Base-by-base conservation (phyloP, 2,888 invertebrate genomes). In the Salticus scenicus region DNA sequence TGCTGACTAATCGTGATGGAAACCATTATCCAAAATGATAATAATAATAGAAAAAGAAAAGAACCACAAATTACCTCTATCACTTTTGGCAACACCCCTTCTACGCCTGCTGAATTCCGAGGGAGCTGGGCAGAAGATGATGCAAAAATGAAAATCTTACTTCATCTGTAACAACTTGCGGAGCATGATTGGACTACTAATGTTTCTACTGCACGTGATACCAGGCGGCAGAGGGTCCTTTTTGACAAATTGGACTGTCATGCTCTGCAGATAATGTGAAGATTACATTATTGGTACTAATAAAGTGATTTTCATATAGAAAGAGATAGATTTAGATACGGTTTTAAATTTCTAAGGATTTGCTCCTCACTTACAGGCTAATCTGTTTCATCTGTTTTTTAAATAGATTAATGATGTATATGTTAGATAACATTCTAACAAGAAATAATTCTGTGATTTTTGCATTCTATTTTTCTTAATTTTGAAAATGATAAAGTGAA, bases 181-280 rank as follows among this genome's bases (percentile, higher is more conserved):
- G 73, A 0, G 63, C 77, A 64, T 84, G 83, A 84, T 73, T 57
- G 41, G 77, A 63, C 77, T 84, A 57, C 72, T 84, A 84, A 84
- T 84, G 41, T 67, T 33, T 33, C 20, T 27, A 8, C 12, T 2
- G 64, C 17, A 71, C 63, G 70, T 75, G 75, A 42, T 41, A 14
- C 17, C 7, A n/a, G 24, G 20, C 27, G 24, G 37, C 30, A 30
- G 63, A 33, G 57, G 20, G 67, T 72, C 31, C 1, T 67, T 57
- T 72, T 41, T 77, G 83, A 84, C 83, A 84, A 84, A 84, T 84
- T 77, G 73, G 77, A 66, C 77, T 84, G 83, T 77, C 83, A 84
- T 73, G 77, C 57, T 5, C 27, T 24, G 24, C 30, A 84, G 83
- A 84, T 84, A 84, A 84, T 84, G 83, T 84, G 83, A 77, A 84